A percentile compares a stretch with the other conserved stretches of the same genome.
Conservation (phyloP, 2,797 vertebrate genomes). For the Tamandua tetradactyla region DNA sequence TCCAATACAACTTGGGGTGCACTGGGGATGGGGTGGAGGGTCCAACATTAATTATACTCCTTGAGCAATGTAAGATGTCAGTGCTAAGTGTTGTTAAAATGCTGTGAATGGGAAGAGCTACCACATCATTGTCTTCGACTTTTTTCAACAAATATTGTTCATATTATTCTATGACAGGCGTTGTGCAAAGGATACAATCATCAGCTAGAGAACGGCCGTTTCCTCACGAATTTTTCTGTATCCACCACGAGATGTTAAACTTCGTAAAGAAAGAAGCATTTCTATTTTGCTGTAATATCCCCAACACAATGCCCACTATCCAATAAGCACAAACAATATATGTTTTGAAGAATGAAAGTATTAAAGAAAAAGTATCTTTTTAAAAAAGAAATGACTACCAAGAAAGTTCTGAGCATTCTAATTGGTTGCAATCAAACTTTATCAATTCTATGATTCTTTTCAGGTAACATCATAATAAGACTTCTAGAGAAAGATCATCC, state of each 20-base stretch:
- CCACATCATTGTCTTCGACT: background rate
- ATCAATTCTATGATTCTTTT: background rate
- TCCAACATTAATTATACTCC: background rate
- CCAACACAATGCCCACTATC: background rate
- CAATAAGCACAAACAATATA: background rate
- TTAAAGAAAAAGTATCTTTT: background rate
- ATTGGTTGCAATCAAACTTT: background rate
- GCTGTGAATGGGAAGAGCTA: background rate
- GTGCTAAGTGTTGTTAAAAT: background rate
- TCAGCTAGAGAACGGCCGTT: background rate
- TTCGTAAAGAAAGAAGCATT: background rate
- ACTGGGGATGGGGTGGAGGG: background rate
- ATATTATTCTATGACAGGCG: background rate
- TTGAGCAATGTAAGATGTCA: background rate
- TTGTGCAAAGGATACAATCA: background rate
- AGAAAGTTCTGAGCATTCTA: background rate
- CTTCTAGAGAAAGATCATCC: background rate
- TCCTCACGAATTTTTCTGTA: background rate
- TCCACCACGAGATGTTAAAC: background rate
- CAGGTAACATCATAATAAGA: background rate
- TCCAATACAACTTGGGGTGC: background rate
- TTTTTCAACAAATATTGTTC: background rate
- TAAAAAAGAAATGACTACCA: background rate
- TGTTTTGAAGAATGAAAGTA: background rate
- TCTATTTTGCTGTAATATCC: background rate